Percentiles rank a stretch among this genome's conserved stretches.
Conservation (phyloP, 2,888 invertebrate species). For the Chouioia cunea region DNA sequence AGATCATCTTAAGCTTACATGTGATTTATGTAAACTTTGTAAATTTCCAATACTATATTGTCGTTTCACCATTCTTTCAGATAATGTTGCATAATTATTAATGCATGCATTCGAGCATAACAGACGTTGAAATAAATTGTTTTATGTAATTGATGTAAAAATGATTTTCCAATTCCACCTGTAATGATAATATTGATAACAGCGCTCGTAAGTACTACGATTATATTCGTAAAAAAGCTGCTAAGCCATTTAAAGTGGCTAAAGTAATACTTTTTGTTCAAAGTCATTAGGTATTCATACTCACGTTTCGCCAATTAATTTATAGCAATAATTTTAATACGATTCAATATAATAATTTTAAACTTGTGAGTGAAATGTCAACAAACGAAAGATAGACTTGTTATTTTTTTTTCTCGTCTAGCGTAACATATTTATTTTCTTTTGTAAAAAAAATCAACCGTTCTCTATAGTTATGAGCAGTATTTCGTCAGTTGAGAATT, state of each 20-base stretch:
- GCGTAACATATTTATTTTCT: slow-evolving; percentile 38
- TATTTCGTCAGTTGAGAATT: slow-evolving; percentile 41
- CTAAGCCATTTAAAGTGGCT: slow-evolving; percentile 19
- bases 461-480: slow-evolving; percentile 38
- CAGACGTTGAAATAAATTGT: slow-evolving; percentile 49
- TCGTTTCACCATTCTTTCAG: slow-evolving; percentile 30
- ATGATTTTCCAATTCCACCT: slow-evolving; percentile 59
- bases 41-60: slow-evolving; percentile 42
- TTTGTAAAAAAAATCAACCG: slow-evolving; percentile 38
- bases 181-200: slow-evolving; percentile 54
- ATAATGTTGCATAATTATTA: slow-evolving; percentile 28
- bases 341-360: slow-evolving; percentile 32
- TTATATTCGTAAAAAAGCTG: slow-evolving; percentile 49
- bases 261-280: slow-evolving; percentile 13
- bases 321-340: slow-evolving; percentile 42
- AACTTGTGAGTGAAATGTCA: slow-evolving; percentile 32
- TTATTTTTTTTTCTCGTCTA: slow-evolving; percentile 30
- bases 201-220: slow-evolving; percentile 46
- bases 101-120: slow-evolving; percentile 22
- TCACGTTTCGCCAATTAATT: slow-evolving; percentile 32
- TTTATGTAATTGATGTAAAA: slow-evolving; percentile 64
- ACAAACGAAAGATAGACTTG: slow-evolving; percentile 37
- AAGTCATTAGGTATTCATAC: slow-evolving; percentile 27
- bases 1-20: slow-evolving; percentile 41
- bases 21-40: slow-evolving; percentile 47